These are phyloP conservation scores for Orussus abietinus DNA, from an alignment of 1,140 invertebrate genomes.

Conservation along the genomic window DNA sequence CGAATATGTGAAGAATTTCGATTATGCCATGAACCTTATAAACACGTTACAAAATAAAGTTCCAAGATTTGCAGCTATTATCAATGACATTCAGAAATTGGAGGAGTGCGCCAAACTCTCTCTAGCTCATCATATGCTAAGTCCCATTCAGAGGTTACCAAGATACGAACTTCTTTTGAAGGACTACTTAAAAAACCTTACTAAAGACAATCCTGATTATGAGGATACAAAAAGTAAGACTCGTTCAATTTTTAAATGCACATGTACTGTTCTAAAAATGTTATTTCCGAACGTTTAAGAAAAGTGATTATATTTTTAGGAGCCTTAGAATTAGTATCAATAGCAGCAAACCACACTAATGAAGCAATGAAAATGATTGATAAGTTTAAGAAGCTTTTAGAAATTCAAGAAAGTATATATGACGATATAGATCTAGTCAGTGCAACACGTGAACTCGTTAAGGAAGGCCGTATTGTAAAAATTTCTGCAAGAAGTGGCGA, in stretches of 20 bases:
- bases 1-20: slow-evolving; percentile 69
- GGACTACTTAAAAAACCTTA: slow-evolving; percentile 63
- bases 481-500: slow-evolving; percentile 63
- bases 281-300: too few relatives aligned
- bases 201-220: slow-evolving; percentile 60
- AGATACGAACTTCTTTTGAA: slow-evolving; percentile 67
- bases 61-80: slow-evolving; percentile 58
- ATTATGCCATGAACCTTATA: slow-evolving; percentile 60
- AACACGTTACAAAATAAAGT: slow-evolving; percentile 62
- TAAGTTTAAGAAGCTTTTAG: slow-evolving; percentile 50
- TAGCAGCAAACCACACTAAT: slow-evolving; percentile 74
- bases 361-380: slow-evolving; percentile 62
- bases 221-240: slow-evolving; percentile 57
- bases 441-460: slow-evolving; percentile 65
- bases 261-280: neutral
- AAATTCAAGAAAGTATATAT: slow-evolving; percentile 52
- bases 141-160: slow-evolving; percentile 72
- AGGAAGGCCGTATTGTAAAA: slow-evolving; percentile 67
- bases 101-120: slow-evolving; percentile 63
- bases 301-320: slow-evolving; percentile 24
- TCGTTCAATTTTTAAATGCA: slow-evolving; percentile 2
- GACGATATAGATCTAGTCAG: slow-evolving; percentile 66
- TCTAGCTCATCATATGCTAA: slow-evolving; percentile 71
- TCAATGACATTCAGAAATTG: slow-evolving; percentile 66
- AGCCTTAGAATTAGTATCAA: slow-evolving; percentile 67